Evolutionary conservation across 2,888 invertebrate genomes (phyloP), one percentile per base, ranked within the genome.

Genomic region (Caenorhabditis sp.): DNA sequence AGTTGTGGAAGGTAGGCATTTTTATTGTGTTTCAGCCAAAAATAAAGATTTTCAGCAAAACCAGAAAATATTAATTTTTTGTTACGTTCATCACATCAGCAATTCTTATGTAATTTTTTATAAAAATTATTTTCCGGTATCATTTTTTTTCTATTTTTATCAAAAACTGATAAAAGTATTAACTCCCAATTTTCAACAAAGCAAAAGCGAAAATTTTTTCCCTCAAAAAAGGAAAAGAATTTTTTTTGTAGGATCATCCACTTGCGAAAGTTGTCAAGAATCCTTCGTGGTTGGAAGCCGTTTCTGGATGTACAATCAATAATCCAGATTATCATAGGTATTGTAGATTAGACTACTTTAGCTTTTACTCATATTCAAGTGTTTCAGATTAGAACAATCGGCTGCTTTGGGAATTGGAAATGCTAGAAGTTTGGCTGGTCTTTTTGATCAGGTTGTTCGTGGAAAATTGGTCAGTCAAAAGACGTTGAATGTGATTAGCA

Each of bases 341-440:
- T n/a, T n/a, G n/a, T n/a, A n/a, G n/a, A n/a, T n/a, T n/a, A n/a
- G n/a, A n/a, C n/a, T n/a, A n/a, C n/a, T n/a, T n/a, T n/a, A n/a
- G n/a, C n/a, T n/a, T n/a, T n/a, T n/a, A n/a, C n/a, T n/a, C n/a
- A n/a, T n/a, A n/a, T n/a, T n/a, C n/a, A 38, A 36, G 5, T 58
- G 4, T 31, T 25, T 49, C 58, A 70, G 72, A 59, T 57, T 86
- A 27, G 86, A 86, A 62, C 87, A 86, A 66, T 78, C 83, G 1
- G 86, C 83, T 1, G 85, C 86, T 1, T 73, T 87, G 17, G 86
- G 86, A 54, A 84, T 86, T 52, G 83, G 84, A 59, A 87, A 84
- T 58, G 86, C 87, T 17, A 70, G 81, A 56, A 82, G 84, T 36
- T 69, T 86, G 54, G 86, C 80, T 7, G 70, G 80, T 57, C 78